A percentile compares a stretch with the other conserved stretches of the same genome.
Evolutionary conservation across 2,888 invertebrate genomes (phyloP).

Genomic region (Strigamia transsilvanica): DNA sequence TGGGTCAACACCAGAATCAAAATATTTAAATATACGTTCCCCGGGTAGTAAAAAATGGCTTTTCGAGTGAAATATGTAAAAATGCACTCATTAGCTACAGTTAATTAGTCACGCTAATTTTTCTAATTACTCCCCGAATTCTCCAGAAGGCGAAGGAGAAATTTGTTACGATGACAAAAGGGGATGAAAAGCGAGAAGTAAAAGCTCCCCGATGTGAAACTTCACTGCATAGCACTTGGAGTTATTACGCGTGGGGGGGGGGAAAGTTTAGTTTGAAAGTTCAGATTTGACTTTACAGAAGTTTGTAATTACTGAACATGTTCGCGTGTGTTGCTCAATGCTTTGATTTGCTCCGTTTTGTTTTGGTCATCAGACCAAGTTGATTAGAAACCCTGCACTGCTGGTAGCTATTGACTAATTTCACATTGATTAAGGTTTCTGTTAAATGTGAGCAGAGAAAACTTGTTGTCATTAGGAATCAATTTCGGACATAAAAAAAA

Average conservation of each 20-base stretch:
- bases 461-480: conserved; percentile 46
- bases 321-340: neutral
- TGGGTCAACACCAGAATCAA: conserved; percentile 33
- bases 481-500: conserved; percentile 44
- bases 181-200: neutral
- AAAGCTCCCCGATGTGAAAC: conserved; percentile 44
- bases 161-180: conserved; percentile 29
- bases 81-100: conserved; percentile 42
- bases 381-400: conserved; percentile 29
- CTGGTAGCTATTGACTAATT: conserved; percentile 41
- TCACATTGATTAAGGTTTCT: conserved; percentile 31
- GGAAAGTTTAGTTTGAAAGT: neutral
- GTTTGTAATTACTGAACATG: neutral
- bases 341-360: neutral
- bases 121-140: conserved; percentile 39
- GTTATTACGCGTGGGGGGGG: neutral
- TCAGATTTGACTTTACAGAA: neutral
- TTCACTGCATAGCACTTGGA: neutral
- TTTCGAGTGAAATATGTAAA: conserved; percentile 8
- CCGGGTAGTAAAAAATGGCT: neutral
- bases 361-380: neutral
- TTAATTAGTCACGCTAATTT: conserved; percentile 45
- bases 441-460: conserved; percentile 10
- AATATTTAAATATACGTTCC: neutral
- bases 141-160: neutral